These are phyloP conservation scores for Napeogenes inachia DNA, from an alignment of 2,888 invertebrate genomes.

Conservation along the genomic window DNA sequence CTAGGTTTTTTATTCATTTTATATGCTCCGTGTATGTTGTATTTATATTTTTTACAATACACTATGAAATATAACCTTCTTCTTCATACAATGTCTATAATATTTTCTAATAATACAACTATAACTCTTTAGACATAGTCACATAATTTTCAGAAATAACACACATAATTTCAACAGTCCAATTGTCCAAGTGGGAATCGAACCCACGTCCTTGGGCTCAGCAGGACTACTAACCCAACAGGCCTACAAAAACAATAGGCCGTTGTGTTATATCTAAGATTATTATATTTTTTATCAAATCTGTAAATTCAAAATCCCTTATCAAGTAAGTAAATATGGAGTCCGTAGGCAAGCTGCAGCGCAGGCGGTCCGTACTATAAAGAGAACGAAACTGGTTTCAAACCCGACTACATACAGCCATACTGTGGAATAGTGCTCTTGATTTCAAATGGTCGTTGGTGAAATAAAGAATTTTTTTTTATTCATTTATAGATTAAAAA, in stretches of 20 bases:
- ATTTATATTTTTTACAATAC: no score
- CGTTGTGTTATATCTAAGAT: background rate
- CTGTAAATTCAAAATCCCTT: background rate
- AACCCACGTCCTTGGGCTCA: no score
- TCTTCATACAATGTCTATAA: no score
- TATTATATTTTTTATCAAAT: background rate
- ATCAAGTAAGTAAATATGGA: slow-evolving; percentile 1
- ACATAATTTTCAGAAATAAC: no score
- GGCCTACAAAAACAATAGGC: no score
- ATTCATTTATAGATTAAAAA: background rate
- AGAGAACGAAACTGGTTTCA: slow-evolving; percentile 71
- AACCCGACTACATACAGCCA: slow-evolving; percentile 48
- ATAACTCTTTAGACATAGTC: no score
- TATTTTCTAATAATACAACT: no score
- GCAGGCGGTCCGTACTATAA: slow-evolving; percentile 71
- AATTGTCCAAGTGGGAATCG: no score
- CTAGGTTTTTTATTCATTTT: background rate
- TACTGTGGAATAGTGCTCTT: slow-evolving; percentile 37
- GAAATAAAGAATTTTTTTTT: background rate
- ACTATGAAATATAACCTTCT: no score
- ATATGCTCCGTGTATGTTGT: no score
- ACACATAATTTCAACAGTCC: no score
- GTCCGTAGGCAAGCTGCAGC: slow-evolving; percentile 64
- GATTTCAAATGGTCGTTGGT: slow-evolving; percentile 34
- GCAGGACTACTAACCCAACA: no score